Conservation (phyloP, 2,888 invertebrate genomes). For the Pecten maximus region DNA sequence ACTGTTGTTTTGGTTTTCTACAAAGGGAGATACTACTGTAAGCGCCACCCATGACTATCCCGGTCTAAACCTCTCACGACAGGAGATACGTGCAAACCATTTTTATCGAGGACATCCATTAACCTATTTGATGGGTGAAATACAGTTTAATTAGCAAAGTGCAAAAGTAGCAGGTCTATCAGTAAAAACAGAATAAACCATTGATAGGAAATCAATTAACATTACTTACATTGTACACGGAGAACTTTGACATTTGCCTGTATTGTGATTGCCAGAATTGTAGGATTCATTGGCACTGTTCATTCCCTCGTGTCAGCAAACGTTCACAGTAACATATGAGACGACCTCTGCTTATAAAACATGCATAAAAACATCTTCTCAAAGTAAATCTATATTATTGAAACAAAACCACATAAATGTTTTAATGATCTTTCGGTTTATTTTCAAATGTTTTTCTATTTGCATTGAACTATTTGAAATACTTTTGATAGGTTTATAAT, state of each 20-base stretch:
- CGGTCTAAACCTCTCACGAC: not conserved
- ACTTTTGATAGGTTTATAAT: too few relatives aligned
- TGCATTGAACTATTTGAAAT: too few relatives aligned
- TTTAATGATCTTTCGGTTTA: too few relatives aligned
- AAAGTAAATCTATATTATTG: too few relatives aligned
- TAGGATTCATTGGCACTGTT: not conserved
- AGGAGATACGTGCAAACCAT: not conserved
- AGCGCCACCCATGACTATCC: not conserved
- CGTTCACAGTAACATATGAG: not conserved
- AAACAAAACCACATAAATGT: too few relatives aligned
- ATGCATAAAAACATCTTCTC: too few relatives aligned
- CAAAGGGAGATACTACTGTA: not conserved
- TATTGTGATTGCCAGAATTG: not conserved
- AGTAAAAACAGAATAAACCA: not conserved
- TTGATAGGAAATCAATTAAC: slow-evolving; percentile 21
- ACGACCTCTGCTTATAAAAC: too few relatives aligned
- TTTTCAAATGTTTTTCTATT: too few relatives aligned
- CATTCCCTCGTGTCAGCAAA: not conserved
- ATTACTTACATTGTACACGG: not conserved
- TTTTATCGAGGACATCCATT: slow-evolving; percentile 30
- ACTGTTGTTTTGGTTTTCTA: not conserved
- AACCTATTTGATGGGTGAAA: not conserved
- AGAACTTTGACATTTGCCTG: not conserved
- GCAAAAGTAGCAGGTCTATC: not conserved
- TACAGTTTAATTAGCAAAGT: slow-evolving; percentile 7